phyloP scores from a whole-genome alignment of 1,140 invertebrate genomes.

The Zaprionus taronus region DNA sequence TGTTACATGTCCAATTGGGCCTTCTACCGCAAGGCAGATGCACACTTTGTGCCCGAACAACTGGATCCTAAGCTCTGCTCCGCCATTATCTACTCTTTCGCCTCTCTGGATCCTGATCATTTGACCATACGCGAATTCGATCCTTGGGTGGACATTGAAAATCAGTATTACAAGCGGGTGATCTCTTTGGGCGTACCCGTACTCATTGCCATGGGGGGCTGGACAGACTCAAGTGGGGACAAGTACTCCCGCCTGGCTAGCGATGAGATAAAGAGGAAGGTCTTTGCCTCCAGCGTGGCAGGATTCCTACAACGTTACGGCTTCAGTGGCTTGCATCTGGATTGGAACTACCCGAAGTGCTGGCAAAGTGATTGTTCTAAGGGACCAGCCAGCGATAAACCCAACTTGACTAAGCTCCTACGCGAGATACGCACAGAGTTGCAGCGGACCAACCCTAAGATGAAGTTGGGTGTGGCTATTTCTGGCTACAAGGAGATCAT shows the following conservation, averaged over 20 bases:
- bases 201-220: slow-evolving; percentile 93
- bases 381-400: slow-evolving; percentile 90
- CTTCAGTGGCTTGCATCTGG: slow-evolving; percentile 93
- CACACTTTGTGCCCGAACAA: slow-evolving; percentile 93
- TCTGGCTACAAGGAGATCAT: slow-evolving; percentile 96
- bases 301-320: slow-evolving; percentile 89
- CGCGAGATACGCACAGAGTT: slow-evolving; percentile 93
- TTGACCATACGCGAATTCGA: slow-evolving; percentile 91
- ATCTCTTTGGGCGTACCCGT: slow-evolving; percentile 86
- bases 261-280: slow-evolving; percentile 87
- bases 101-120: slow-evolving; percentile 91
- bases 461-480: slow-evolving; percentile 92
- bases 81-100: slow-evolving; percentile 95
- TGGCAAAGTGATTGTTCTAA: slow-evolving; percentile 95
- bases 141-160: slow-evolving; percentile 93
- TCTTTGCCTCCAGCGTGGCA: slow-evolving; percentile 88
- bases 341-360: slow-evolving; percentile 96
- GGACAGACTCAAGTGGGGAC: slow-evolving; percentile 93
- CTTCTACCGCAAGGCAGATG: slow-evolving; percentile 92
- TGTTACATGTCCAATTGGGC: slow-evolving; percentile 96
- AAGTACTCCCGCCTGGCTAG: slow-evolving; percentile 92
- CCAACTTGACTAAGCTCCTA: slow-evolving; percentile 91
- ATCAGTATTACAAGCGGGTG: slow-evolving; percentile 87
- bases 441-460: slow-evolving; percentile 86
- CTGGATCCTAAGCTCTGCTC: slow-evolving; percentile 93